These are phyloP conservation scores for Raja brachyura DNA, from an alignment of 2,113 vertebrate genomes.

Conservation along the genomic window DNA sequence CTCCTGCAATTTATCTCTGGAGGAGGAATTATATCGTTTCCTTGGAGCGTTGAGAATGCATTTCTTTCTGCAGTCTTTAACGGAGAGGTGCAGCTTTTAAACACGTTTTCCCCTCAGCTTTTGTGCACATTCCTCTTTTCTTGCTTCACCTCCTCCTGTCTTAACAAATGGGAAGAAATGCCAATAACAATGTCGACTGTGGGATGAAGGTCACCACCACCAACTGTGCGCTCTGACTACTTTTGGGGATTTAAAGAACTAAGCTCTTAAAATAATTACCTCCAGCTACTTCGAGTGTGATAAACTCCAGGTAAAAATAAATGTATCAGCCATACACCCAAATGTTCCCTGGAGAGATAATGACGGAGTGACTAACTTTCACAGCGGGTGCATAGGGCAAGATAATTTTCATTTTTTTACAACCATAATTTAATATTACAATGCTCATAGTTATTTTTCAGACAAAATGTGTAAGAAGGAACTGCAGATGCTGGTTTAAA, in stretches of 20 bases:
- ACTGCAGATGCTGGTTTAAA: too few species aligned
- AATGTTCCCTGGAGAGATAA: conserved; percentile 13
- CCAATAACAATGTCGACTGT: neutral
- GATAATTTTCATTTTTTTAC: neutral
- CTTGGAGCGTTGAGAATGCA: neutral
- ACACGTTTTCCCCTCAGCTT: neutral
- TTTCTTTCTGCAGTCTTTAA: neutral
- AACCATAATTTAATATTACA: neutral
- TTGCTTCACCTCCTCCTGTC: neutral
- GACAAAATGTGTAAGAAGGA: neutral
- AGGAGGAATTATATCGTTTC: neutral
- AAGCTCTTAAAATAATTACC: conserved; percentile 10
- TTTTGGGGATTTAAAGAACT: conserved; percentile 13
- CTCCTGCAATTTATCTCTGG: too few species aligned
- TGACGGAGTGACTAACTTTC: conserved; percentile 16
- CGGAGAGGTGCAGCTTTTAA: neutral
- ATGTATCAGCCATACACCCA: neutral
- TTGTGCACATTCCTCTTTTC: neutral
- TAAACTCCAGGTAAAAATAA: conserved; percentile 18
- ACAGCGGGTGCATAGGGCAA: neutral
- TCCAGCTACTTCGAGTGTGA: neutral
- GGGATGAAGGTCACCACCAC: neutral
- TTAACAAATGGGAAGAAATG: neutral
- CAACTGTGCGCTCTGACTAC: neutral
- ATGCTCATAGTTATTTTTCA: neutral